Evolutionary conservation across 30 jellyfish, hydroid and myxozoan genomes (phyloP), one percentile per base, ranked within the genome.

Genomic region (Aurelia aurita complex sp. Pacific): DNA sequence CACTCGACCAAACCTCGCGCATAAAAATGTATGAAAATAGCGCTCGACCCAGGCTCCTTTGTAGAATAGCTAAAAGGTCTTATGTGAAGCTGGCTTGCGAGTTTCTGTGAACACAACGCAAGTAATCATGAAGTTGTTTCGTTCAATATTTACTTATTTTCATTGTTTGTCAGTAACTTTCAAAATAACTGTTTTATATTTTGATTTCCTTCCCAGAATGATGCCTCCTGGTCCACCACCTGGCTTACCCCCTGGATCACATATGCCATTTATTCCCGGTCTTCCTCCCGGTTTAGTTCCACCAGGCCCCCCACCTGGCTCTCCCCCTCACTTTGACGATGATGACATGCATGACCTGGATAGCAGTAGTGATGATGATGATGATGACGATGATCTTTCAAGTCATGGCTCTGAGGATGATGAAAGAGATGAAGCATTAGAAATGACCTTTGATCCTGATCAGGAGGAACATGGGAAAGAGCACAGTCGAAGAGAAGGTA

Each of bases 261-360:
- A 64, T 50, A 69, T 69, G 29, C 83, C 96, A 11, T 77, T 75
- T 13, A 90, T 95, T 36, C 99, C 97, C 65, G 99, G 99, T 16
- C 63, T 95, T 17, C 99, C 99, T 59, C 97, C 99, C n/a, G 99
- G 99, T 19, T 92, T 95, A 5, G 89, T 95, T 42, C 99, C 99
- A 10, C 99, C 99, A 10, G 99, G 99, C 29, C 99, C 99, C 57
- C 99, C 99, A 13, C 99, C 97, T 13, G 99, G 99, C 10, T 76
- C 88, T 12, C 99, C 99, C 3, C 97, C 97, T 2, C 85, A 83
- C 2, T 96, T 79, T n/a, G 82, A 67, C 19, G 92, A 87, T 55
- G 97, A 85, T n/a, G 91, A 89, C 80, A 94, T 78, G 11, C 96
- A 67, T 69, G 91, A 57, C 16, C 40, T 33, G 4, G 88, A 69